Evolutionary conservation across 1,140 invertebrate genomes (phyloP), one percentile per base, ranked within the genome.

Genomic region (Ctenoplectra terminalis): DNA sequence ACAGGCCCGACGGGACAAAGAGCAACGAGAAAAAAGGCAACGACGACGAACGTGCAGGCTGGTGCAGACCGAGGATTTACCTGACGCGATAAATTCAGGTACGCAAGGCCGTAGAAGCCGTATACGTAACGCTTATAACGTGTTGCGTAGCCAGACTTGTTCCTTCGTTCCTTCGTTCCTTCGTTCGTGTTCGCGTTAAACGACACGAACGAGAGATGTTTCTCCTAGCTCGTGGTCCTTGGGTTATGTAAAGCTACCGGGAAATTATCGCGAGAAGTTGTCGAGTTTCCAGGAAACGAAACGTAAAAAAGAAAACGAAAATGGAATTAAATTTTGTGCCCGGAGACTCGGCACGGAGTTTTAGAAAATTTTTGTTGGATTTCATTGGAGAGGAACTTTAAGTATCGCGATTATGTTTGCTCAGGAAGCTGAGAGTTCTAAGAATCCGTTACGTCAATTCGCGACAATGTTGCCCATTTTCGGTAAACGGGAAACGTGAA

Each of bases 21-120:
- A 77, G 60, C 8, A 29, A 29, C n/a, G 40, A 67, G 52, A 80
- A 75, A 80, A 58, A 80, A 64, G 63, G 46, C 46, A 56, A 50
- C 5, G 60, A 13, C 9, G 23, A 37, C 11, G 71, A 70, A 73
- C 71, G 72, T 15, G 29, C 56, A n/a, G 40, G 54, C 37, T 23
- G 31, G 29, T 20, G 71, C 29, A 23, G 48, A 67, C 61, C 87
- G 84, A 89, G 88, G 82, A 83, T 88, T 89, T 83, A 87, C 84
- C 82, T 70, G 78, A 6, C 60, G 71, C 86, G 86, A 91, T 91
- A 91, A 91, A 91, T 91, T 89, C 88, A 84, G 85, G 79, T 86
- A 81, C 67, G 85, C 90, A 90, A 91, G 90, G 89, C 76, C 90
- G 61, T 20, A 13, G 61, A 80, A 79, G 78, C 61, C 69, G 56